Evolutionary conservation across 2,113 vertebrate genomes (phyloP).

Genomic region (Chinchilla lanigera): DNA sequence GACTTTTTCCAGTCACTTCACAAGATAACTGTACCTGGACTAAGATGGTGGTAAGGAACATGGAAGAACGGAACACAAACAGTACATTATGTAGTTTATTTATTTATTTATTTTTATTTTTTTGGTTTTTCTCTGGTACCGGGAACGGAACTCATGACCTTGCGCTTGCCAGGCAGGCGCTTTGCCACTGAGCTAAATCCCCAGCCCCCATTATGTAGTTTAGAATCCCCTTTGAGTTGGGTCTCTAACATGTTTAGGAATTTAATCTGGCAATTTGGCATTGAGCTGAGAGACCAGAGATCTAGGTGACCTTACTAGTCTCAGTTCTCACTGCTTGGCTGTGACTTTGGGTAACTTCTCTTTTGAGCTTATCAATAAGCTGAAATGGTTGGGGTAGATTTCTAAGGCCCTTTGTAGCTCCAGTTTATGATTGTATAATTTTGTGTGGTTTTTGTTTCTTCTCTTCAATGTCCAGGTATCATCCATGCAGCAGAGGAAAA

Average conservation of each 20-base stretch:
- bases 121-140: no score
- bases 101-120: no score
- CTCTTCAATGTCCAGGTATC: conserved; percentile 90
- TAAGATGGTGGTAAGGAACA: neutral
- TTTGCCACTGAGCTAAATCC: no score
- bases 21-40: neutral
- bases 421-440: conserved; percentile 20
- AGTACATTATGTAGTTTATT: neutral
- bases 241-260: conserved; percentile 33
- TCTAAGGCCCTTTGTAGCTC: conserved; percentile 22
- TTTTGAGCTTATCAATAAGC: neutral
- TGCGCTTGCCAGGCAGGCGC: no score
- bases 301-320: neutral
- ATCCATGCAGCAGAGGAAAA: conserved; percentile 99
- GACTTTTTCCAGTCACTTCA: conserved; percentile 2
- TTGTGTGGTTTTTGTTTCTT: conserved; percentile 33
- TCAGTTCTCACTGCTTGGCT: neutral
- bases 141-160: no score
- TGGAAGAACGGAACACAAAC: neutral
- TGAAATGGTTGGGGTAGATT: neutral
- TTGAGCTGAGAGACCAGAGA: conserved; percentile 17
- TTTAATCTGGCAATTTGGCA: neutral
- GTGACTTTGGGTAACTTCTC: conserved; percentile 28
- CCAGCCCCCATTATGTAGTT: neutral
- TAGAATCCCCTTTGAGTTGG: neutral